phyloP scores from a whole-genome alignment of 92 coral and sea anemone genomes.

The Epizoanthus fatuus region DNA sequence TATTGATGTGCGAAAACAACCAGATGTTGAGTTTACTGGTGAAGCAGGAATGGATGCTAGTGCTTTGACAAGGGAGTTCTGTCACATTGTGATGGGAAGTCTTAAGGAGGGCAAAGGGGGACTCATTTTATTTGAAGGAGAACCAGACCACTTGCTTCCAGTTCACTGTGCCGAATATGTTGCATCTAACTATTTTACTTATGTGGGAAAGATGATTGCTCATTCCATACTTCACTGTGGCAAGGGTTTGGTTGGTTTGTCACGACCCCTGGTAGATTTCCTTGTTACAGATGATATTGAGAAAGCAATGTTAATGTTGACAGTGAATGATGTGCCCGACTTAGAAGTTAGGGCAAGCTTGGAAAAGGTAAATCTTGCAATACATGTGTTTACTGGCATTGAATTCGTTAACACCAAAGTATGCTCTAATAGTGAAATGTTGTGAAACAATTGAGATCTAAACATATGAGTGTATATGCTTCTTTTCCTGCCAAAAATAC shows the following conservation, averaged over 20 bases:
- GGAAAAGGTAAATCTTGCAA: constrained; percentile 13
- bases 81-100: too few relatives aligned
- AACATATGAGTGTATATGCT: too few relatives aligned
- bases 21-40: too few relatives aligned
- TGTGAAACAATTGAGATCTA: too few relatives aligned
- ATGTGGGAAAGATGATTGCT: constrained; percentile 31
- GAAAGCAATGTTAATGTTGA: constrained; percentile 25
- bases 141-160: constrained; percentile 24
- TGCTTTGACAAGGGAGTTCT: too few relatives aligned
- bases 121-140: constrained; percentile 2
- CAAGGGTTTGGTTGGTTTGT: constrained; percentile 6
- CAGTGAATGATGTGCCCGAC: constrained; percentile 31
- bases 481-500: too few relatives aligned
- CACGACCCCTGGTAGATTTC: constrained; percentile 27
- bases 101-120: too few relatives aligned
- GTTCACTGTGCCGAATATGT: constrained; percentile 33
- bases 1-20: too few relatives aligned
- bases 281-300: constrained; percentile 28
- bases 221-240: constrained; percentile 36
- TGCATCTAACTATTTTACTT: constrained; percentile 35
- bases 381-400: too few relatives aligned
- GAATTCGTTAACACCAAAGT: too few relatives aligned
- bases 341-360: constrained; percentile 24
- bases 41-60: too few relatives aligned
- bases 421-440: too few relatives aligned